Conservation (phyloP, 1,140 invertebrate species). For the Elysia chlorotica region DNA sequence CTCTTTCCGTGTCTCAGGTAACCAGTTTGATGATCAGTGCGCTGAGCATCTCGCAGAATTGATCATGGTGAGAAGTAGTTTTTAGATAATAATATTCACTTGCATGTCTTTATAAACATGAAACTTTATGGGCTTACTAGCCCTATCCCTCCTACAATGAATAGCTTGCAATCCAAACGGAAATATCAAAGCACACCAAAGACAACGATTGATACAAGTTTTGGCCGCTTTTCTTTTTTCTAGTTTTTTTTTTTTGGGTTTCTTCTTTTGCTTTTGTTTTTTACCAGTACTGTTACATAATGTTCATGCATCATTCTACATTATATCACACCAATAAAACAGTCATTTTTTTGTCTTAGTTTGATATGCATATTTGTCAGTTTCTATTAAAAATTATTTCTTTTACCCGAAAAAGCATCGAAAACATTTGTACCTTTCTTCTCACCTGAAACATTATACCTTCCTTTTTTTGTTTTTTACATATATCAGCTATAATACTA, state of each 20-base stretch:
- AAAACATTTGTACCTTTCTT: background rate
- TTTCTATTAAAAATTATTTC: background rate
- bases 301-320: too few species aligned
- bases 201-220: background rate
- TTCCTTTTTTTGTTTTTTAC: background rate
- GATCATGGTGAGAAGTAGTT: background rate
- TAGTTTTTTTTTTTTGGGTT: background rate
- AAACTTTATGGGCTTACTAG: too few species aligned
- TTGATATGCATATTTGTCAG: background rate
- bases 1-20: background rate
- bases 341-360: background rate
- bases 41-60: background rate
- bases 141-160: too few species aligned
- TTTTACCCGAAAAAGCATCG: background rate
- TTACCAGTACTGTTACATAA: too few species aligned
- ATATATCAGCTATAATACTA: background rate
- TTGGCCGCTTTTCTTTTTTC: background rate
- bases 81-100: background rate
- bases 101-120: background rate
- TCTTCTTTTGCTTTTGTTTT: conserved; percentile 1
- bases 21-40: background rate
- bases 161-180: too few species aligned
- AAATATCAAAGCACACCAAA: background rate
- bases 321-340: too few species aligned
- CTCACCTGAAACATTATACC: background rate